Evolutionary conservation across 2,797 vertebrate genomes (phyloP).

Genomic region (Brotula barbata): DNA sequence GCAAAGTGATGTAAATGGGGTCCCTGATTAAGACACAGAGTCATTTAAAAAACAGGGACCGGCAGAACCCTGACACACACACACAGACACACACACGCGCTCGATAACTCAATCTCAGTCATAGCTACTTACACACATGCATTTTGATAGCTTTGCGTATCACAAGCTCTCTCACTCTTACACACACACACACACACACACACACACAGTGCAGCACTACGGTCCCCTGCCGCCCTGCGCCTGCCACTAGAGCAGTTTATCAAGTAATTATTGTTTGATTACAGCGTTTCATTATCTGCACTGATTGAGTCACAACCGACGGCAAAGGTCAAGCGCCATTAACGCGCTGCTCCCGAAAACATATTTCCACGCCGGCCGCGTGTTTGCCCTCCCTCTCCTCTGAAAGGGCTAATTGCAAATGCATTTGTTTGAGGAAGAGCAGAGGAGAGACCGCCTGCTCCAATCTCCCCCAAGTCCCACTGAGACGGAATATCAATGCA

Average conservation of each 20-base stretch:
- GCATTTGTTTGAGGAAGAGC: slow-evolving; percentile 84
- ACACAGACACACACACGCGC: slow-evolving; percentile 32
- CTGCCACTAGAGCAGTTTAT: slow-evolving; percentile 82
- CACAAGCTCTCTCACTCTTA: slow-evolving; percentile 30
- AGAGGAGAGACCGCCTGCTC: slow-evolving; percentile 61
- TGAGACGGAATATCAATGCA: slow-evolving; percentile 71
- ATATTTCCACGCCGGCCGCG: slow-evolving; percentile 71
- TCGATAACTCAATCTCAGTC: too few species aligned
- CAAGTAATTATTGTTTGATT: slow-evolving; percentile 88
- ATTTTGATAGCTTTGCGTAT: slow-evolving; percentile 44
- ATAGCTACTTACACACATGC: slow-evolving; percentile 24
- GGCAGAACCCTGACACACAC: slow-evolving; percentile 72
- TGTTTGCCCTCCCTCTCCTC: slow-evolving; percentile 79
- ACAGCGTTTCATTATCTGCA: slow-evolving; percentile 85
- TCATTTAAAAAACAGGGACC: slow-evolving; percentile 78
- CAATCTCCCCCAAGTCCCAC: slow-evolving; percentile 56
- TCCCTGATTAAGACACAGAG: slow-evolving; percentile 80
- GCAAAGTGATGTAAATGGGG: slow-evolving; percentile 83
- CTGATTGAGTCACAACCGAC: slow-evolving; percentile 83
- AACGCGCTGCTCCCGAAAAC: slow-evolving; percentile 73
- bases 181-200: slow-evolving; percentile 21
- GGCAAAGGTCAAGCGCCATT: slow-evolving; percentile 84
- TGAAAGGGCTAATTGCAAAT: slow-evolving; percentile 84
- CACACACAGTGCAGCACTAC: slow-evolving; percentile 42
- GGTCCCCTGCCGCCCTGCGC: slow-evolving; percentile 62